phyloP scores from a whole-genome alignment of 2,888 invertebrate genomes.

The Dasypogon diadema region DNA sequence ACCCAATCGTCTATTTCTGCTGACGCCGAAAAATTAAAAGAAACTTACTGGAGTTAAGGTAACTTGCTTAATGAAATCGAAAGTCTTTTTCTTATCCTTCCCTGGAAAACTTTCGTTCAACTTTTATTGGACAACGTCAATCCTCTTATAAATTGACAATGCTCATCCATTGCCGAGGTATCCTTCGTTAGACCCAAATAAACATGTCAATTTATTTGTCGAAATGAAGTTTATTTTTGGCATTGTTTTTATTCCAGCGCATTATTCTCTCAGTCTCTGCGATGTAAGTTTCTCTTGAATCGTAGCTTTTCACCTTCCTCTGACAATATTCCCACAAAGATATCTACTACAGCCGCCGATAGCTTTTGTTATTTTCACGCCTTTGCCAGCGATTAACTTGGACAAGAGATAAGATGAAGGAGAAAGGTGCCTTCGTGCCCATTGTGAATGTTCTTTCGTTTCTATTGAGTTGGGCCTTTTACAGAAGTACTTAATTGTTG shows the following conservation, averaged over 20 bases:
- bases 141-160: constrained; percentile 24
- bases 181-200: constrained; percentile 34
- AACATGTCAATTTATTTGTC: constrained; percentile 37
- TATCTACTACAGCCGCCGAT: not conserved
- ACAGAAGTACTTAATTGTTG: constrained; percentile 47
- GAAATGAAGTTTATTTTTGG: constrained; percentile 27
- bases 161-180: constrained; percentile 5
- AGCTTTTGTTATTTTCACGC: constrained; percentile 26
- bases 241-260: constrained; percentile 3
- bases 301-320: not conserved
- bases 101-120: too few relatives aligned
- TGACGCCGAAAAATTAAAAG: too few relatives aligned
- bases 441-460: constrained; percentile 15
- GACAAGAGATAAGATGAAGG: constrained; percentile 17
- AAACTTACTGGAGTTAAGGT: too few relatives aligned
- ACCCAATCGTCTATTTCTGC: too few relatives aligned
- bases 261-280: not conserved
- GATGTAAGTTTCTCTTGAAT: not conserved
- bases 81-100: too few relatives aligned
- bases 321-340: not conserved
- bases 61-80: too few relatives aligned
- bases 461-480: constrained; percentile 39
- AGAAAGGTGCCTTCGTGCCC: constrained; percentile 19
- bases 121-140: not conserved
- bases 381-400: constrained; percentile 35